Evolutionary conservation across 2,797 vertebrate species (phyloP), one percentile per base, ranked within the genome.

Genomic region (Enteromius paludinosus): DNA sequence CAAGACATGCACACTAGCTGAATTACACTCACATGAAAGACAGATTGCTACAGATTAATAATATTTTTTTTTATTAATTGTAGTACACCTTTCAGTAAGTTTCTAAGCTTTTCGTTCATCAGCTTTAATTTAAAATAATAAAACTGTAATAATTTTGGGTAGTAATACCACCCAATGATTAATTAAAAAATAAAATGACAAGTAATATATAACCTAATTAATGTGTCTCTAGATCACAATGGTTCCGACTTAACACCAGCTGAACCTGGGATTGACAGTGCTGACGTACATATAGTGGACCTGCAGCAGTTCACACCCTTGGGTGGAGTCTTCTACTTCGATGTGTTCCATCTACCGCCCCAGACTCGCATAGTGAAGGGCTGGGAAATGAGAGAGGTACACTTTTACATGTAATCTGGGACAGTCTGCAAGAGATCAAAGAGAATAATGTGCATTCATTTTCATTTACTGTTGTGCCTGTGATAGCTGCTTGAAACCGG

Each of bases 311-410:
- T 95, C 89, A 90, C 88, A 0, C 89, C 93, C 0, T 79, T 99
- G 87, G 97, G 98, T 0, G 97, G 98, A 0, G 92, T 98, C 78
- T 96, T 94, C 87, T 95, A 95, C 85, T 95, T 93, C 0, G 90
- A 96, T 0, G 87, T 89, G 0, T 94, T 97, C 85, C 89, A 88
- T 70, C 92, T 99, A 30, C 97, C 96, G 0, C 96, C 95, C 0
- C 97, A 97, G 87, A 89, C 90, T 83, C 87, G 86, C 2, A 84
- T 88, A 0, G 41, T 91, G 81, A 93, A 90, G 0, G 91, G 91
- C 82, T 99, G 97, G 96, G 92, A 91, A 71, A 92, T 97, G 4
- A 93, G 94, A 91, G 92, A 97, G 95, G 97, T 97, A 81, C 9
- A 86, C n/a, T 5, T 25, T 15, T 12, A 5, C 9, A 45, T 18